Base-by-base conservation (phyloP, 2,113 vertebrate genomes). In the Brachyhypopomus occidentalis region DNA sequence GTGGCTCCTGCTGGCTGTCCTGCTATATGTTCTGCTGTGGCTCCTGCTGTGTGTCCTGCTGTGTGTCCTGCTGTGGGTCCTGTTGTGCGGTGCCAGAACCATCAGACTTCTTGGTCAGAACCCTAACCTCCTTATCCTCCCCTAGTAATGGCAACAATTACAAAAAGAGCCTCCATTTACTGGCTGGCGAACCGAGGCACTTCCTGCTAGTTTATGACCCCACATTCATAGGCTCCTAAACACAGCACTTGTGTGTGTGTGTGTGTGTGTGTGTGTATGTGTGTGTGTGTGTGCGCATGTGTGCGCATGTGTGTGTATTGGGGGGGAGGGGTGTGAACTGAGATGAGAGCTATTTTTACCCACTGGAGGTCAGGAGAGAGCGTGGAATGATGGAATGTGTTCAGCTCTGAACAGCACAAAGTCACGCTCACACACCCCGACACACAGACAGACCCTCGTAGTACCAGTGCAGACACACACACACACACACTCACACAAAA, bases 1-100 rank as follows among this genome's bases (percentile, higher is more conserved):
- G 9, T 48, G 41, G 4, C 80, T 86, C 89, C 89, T 89, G 88
- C 89, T 91, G 89, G 90, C n/a, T n/a, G n/a, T n/a, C n/a, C n/a
- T n/a, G n/a, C n/a, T n/a, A n/a, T n/a, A n/a, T n/a, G n/a, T n/a
- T n/a, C n/a, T n/a, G n/a, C n/a, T n/a, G n/a, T n/a, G n/a, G n/a
- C n/a, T n/a, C n/a, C n/a, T n/a, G n/a, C n/a, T n/a, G n/a, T n/a
- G n/a, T n/a, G n/a, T n/a, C n/a, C n/a, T n/a, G n/a, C n/a, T n/a
- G n/a, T n/a, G n/a, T n/a, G n/a, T n/a, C n/a, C n/a, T n/a, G n/a
- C n/a, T n/a, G n/a, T n/a, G n/a, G n/a, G n/a, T n/a, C n/a, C n/a
- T n/a, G n/a, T n/a, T n/a, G n/a, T n/a, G n/a, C 30, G 30, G 30
- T 30, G 30, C 30, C 30, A 30, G 30, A 3, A 30, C 30, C 30